These are phyloP conservation scores for Drosophila macrospina DNA, from an alignment of 2,888 invertebrate species.

Conservation along the genomic window DNA sequence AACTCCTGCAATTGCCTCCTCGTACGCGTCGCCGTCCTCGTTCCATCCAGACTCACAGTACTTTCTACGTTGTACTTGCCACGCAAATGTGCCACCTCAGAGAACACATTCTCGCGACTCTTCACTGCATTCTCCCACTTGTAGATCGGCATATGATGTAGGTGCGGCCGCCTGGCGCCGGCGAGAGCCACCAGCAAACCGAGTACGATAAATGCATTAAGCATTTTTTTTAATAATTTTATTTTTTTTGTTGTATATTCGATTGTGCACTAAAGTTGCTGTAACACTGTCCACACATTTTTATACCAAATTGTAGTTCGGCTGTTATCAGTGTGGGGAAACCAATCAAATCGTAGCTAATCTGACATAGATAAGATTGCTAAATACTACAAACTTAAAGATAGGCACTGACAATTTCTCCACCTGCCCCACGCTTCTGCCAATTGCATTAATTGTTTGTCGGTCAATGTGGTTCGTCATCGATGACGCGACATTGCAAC, in stretches of 20 bases:
- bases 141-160: conserved; percentile 42
- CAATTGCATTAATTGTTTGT: conserved; percentile 2
- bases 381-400: conserved; percentile 16
- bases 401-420: conserved; percentile 17
- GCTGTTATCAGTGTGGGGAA: conserved; percentile 33
- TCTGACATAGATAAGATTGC: conserved; percentile 50
- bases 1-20: conserved; percentile 20
- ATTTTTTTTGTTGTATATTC: too few relatives aligned
- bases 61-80: conserved; percentile 51
- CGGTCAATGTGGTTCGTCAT: conserved; percentile 13
- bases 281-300: conserved; percentile 8
- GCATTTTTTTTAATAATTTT: too few relatives aligned
- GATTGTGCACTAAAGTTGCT: conserved; percentile 31
- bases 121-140: conserved; percentile 34
- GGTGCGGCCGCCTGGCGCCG: conserved; percentile 15
- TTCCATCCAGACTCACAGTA: too few relatives aligned
- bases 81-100: conserved; percentile 49
- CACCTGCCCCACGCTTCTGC: background rate
- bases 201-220: conserved; percentile 28
- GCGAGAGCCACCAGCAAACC: conserved; percentile 16
- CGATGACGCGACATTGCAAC: conserved; percentile 17
- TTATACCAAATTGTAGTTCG: conserved; percentile 43
- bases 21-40: too few relatives aligned
- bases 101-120: conserved; percentile 40
- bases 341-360: conserved; percentile 47